Evolutionary conservation across 53 echinoderm and acorn worm species (phyloP).

Genomic region (Holothuria scabra): DNA sequence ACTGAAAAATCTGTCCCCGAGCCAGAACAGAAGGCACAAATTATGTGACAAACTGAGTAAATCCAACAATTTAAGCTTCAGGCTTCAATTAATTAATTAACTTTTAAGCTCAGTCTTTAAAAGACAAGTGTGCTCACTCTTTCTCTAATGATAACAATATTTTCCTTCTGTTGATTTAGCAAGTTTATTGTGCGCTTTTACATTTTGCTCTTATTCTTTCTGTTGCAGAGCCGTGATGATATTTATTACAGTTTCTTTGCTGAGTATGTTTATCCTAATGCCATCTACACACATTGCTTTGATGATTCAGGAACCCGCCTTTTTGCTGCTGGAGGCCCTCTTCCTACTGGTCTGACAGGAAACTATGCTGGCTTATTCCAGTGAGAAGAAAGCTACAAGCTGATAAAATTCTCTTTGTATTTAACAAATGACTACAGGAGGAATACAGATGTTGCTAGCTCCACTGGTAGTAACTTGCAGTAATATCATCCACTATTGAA

Average conservation of each 20-base stretch:
- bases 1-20: too few species aligned
- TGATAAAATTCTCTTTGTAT: neutral
- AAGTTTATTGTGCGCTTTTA: too few species aligned
- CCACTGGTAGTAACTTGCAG: neutral
- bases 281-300: slow-evolving; percentile 93
- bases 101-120: too few species aligned
- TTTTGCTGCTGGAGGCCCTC: slow-evolving; percentile 89
- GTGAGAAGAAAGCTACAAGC: slow-evolving; percentile 40
- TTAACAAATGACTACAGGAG: neutral
- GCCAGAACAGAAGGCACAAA: too few species aligned
- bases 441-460: neutral
- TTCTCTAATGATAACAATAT: too few species aligned
- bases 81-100: too few species aligned
- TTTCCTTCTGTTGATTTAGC: too few species aligned
- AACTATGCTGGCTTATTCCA: slow-evolving; percentile 97
- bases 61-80: too few species aligned
- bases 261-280: slow-evolving; percentile 72
- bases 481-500: neutral
- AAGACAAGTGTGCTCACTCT: too few species aligned
- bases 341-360: slow-evolving; percentile 94
- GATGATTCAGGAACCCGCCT: slow-evolving; percentile 79
- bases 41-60: too few species aligned
- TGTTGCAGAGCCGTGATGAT: slow-evolving; percentile 72
- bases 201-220: neutral
- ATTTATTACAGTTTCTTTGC: slow-evolving; percentile 85